Base-by-base conservation (phyloP, 2,888 invertebrate genomes). In the Oasisia sp. region DNA sequence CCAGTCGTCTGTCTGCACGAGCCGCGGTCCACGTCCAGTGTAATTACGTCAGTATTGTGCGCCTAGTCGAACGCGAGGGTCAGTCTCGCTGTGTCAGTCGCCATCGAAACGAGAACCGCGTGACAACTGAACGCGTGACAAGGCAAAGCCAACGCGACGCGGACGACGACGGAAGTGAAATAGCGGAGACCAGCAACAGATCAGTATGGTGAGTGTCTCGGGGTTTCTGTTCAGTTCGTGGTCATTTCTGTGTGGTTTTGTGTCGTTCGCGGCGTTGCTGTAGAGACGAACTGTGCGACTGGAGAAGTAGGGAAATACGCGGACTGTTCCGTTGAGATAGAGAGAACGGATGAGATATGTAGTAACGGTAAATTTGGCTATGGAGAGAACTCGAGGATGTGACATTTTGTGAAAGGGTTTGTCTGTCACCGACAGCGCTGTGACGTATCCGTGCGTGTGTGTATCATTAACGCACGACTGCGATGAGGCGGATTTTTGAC, bases 31-130 rank as follows among this genome's bases (percentile, higher is more conserved):
- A 27, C 74, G 74, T 19, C 74, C 19, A 74, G 19, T 19, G 74
- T 74, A 74, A 74, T 74, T 74, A 74, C 74, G 74, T 74, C 19
- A 74, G 74, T 74, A 74, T 74, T 74, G 74, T 27, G 74, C 74
- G 74, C 74, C 19, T 74, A 27, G 74, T 19, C 74, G 74, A 27
- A 27, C 27, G 27, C 74, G 74, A 74, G 74, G 74, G 74, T 74
- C 74, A 27, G 19, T 38, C 38, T 38, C 38, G 74, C 74, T 19
- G 74, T 19, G 74, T 19, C 74, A 74, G 74, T 74, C 74, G 74
- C 74, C 19, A 74, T 74, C 74, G 74, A 74, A 74, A 74, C 74
- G 74, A 74, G 74, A 0, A 74, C 74, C 74, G 74, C 74, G 74
- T 74, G 74, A 74, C 74, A 74, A 74, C 3, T 7, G 19, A 74